Evolutionary conservation across 2,888 invertebrate species (phyloP), one percentile per base, ranked within the genome.

Genomic region (Hedychridium roseum): DNA sequence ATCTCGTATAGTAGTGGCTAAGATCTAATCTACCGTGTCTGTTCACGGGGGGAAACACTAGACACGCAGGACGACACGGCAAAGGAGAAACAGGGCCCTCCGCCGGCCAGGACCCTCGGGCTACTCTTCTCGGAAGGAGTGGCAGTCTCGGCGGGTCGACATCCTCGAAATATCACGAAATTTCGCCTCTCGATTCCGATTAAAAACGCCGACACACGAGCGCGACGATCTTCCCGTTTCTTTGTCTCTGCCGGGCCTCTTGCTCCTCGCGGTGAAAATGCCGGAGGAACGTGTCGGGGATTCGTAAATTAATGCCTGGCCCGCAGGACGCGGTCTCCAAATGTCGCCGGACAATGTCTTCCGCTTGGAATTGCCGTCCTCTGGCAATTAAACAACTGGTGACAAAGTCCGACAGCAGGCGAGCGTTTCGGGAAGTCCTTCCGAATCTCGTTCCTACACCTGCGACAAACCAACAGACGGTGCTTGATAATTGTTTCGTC

Each of bases 21-120:
- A 75, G 75, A 75, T 74, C 71, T 75, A 74, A 75, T 75, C 74
- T 74, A 50, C 59, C 61, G 63, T 66, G 70, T 71, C 72, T 68
- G 68, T 74, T 65, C 68, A 59, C 67, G 62, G 67, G 66, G 63
- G 67, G 71, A 70, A 72, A 73, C 73, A 71, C 71, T 74, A 71
- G 70, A 72, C 73, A 68, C 66, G 44, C 51, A 46, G 64, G 55
- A 61, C 57, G n/a, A 60, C 63, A 58, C 58, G 53, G 58, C 48
- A 42, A 27, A 31, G 55, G 52, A 52, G 51, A 46, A 57, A 43
- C 50, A 61, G 54, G 50, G 23, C 55, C 58, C 49, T n/a, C n/a
- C n/a, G 52, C 60, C 55, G 54, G 59, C 58, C 61, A 61, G 61
- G 56, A 64, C 58, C 62, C 64, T 64, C 64, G 63, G 54, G 64